Evolutionary conservation across 2,113 vertebrate genomes (phyloP).

Genomic region (Spilogale gracilis): DNA sequence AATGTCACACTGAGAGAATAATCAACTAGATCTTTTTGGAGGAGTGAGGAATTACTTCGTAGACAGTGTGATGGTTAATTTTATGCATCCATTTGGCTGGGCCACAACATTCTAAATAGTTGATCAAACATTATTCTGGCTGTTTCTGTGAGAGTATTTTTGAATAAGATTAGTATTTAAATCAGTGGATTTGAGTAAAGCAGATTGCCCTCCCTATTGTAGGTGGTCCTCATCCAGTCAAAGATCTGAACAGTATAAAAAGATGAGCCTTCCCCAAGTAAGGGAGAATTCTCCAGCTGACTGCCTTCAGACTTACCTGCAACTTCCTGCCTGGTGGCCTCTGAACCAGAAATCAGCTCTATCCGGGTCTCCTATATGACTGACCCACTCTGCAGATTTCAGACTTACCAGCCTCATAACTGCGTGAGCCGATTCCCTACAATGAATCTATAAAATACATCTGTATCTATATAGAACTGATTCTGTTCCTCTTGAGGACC

Average conservation of each 20-base stretch:
- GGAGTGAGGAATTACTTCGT: neutral
- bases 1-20: neutral
- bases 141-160: neutral
- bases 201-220: neutral
- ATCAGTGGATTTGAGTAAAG: neutral
- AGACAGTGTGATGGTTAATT: neutral
- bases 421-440: neutral
- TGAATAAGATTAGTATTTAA: neutral
- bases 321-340: neutral
- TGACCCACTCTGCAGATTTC: neutral
- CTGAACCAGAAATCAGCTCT: neutral
- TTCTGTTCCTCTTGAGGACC: neutral
- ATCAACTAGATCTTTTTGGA: neutral
- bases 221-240: neutral
- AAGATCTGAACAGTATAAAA: neutral
- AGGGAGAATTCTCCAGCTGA: neutral
- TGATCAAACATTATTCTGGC: neutral
- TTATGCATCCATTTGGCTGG: neutral
- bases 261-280: neutral
- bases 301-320: neutral
- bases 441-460: neutral
- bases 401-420: neutral
- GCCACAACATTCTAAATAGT: neutral
- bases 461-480: neutral
- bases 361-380: neutral